Conservation (phyloP, 1,140 invertebrate genomes). For the Papilio xuthus region DNA sequence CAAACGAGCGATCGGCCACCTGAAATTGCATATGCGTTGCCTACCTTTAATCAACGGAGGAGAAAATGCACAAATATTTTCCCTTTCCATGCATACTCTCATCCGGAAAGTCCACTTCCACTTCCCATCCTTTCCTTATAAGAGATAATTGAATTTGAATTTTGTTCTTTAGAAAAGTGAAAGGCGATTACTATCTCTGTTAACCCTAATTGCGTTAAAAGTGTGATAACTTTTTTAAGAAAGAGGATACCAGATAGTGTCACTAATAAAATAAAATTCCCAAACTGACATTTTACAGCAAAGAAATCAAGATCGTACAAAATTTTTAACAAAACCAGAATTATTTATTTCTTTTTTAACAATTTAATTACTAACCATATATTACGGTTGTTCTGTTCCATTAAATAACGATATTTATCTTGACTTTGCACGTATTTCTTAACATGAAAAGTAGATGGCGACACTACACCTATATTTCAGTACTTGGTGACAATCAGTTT, state of each 20-base stretch:
- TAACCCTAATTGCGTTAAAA: not conserved
- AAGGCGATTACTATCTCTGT: not conserved
- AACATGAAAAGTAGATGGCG: constrained; percentile 6
- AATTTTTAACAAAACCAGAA: constrained; percentile 6
- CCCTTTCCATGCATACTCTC: no score
- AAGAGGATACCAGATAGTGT: not conserved
- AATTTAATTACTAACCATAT: not conserved
- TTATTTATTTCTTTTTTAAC: not conserved
- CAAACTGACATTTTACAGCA: not conserved
- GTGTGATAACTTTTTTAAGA: not conserved
- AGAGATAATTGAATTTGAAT: no score
- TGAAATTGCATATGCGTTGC: no score
- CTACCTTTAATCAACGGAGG: no score
- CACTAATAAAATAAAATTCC: not conserved
- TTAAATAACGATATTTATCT: constrained; percentile 5
- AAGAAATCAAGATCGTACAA: not conserved
- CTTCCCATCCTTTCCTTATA: no score
- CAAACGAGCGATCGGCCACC: no score
- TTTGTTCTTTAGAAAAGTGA: not conserved
- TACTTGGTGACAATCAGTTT: constrained; percentile 2
- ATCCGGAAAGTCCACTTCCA: no score
- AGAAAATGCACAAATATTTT: no score
- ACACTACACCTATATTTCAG: not conserved
- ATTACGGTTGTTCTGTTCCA: not conserved
- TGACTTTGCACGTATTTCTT: not conserved